Conservation (phyloP, 64 coral and sea anemone genomes). For the Actinia tenebrosa region DNA sequence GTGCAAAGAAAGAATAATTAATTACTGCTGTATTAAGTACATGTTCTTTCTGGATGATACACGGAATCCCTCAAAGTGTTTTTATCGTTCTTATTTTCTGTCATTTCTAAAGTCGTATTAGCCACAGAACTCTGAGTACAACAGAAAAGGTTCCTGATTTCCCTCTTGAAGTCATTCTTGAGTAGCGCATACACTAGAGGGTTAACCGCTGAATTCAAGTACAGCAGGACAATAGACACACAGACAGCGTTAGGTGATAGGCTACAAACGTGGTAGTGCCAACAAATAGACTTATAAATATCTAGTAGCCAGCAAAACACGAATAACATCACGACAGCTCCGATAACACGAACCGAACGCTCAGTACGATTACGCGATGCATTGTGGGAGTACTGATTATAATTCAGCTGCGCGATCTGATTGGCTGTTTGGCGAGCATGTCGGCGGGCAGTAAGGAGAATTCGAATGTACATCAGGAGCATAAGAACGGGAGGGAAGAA, state of each 20-base stretch:
- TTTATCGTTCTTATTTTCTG: background rate
- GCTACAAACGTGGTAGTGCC: background rate
- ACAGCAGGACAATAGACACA: background rate
- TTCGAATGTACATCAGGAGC: slow-evolving; percentile 4
- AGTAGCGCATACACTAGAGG: slow-evolving; percentile 28
- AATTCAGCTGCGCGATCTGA: slow-evolving; percentile 16
- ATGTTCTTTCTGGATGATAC: background rate
- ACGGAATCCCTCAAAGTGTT: background rate
- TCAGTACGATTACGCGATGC: background rate
- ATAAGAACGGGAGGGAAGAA: slow-evolving; percentile 25
- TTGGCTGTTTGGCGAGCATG: slow-evolving; percentile 1
- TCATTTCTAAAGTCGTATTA: background rate
- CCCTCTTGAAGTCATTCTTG: slow-evolving; percentile 27
- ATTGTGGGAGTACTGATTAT: background rate
- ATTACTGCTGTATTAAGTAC: background rate
- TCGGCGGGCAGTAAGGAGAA: slow-evolving; percentile 6
- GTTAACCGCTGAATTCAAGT: slow-evolving; percentile 21
- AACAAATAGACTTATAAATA: slow-evolving; percentile 21
- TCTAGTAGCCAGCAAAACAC: slow-evolving; percentile 21
- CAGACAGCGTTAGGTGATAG: background rate
- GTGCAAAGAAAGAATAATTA: too few relatives aligned
- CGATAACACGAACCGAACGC: slow-evolving; percentile 13
- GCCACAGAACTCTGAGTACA: background rate
- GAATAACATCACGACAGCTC: slow-evolving; percentile 11
- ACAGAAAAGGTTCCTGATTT: background rate